Base-by-base conservation (phyloP, 2,888 invertebrate genomes). In the Autographa pulchrina region DNA sequence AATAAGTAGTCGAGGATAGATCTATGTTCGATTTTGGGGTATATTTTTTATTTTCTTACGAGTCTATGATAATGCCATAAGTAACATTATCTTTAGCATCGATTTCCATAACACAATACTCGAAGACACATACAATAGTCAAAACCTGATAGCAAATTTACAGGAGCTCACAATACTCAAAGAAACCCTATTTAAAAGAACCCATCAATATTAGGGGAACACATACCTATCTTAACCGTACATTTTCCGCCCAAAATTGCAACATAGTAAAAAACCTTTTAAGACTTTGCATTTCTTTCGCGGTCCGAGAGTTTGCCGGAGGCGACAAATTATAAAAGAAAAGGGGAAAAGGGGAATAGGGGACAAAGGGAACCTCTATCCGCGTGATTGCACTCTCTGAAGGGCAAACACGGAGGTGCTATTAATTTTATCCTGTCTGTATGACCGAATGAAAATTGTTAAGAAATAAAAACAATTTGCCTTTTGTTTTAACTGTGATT, bases 261-360 rank as follows among this genome's bases (percentile, higher is more conserved):
- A 78, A 77, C 58, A 65, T 61, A 72, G 78, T 81, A 66, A 72
- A 81, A 81, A 87, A 85, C 87, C 86, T 87, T 87, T 89, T 81
- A 84, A 75, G 80, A 72, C 66, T 86, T 90, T 90, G 89, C 89
- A 92, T 91, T 88, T 91, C 88, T 90, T 84, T 69, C 85, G 84
- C 83, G 80, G 85, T 86, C 88, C 87, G 68, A 80, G 71, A 63
- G 58, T 65, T 69, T 75, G 81, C 85, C 80, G 73, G 82, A 85
- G 89, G 91, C 88, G 89, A 86, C 88, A 89, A 91, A 92, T 93
- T 91, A 91, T 91, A 89, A 90, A 88, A 86, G 85, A 88, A 82
- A 85, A 80, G 85, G 84, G 87, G 85, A 88, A 82, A 85, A 80
- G 85, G 84, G 87, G 80, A 83, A 84, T 83, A 85, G 86, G 81